Base-by-base conservation (phyloP, 1,140 invertebrate species). In the Pachypeltis micranthus region DNA sequence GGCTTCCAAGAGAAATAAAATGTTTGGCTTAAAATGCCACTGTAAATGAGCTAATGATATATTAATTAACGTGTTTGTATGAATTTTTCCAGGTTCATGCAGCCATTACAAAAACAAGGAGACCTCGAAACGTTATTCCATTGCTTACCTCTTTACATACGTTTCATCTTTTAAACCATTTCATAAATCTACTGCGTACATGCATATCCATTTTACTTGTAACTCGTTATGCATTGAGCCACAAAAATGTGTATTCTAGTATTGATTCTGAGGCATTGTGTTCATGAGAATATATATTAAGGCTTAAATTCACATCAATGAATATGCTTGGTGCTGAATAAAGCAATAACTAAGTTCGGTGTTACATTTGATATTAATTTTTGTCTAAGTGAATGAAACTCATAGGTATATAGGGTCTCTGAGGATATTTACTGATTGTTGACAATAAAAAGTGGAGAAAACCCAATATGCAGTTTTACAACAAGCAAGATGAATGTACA, bases 271-370 rank as follows among this genome's bases (percentile, higher is more conserved):
- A 28, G 34, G 44, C 26, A 62, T 27, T 23, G 61, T 62, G 61
- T 62, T 62, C 61, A 56, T 62, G 26, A 62, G 55, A 25, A 55
- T n/a, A n/a, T n/a, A 54, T 51, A 55, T 27, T 58, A 54, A 44
- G 51, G 29, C 23, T 28, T 29, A 51, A 25, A 39, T 62, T 54
- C 44, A 55, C 25, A 27, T 55, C 44, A 62, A 27, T 62, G 21
- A 62, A 24, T 25, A 62, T 62, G 61, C 61, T 62, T 39, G 61
- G 61, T 62, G 61, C 61, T 62, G 61, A 62, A 54, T 56, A 34
- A 44, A 62, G 47, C 47, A 51, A 62, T 44, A 44, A 62, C 27
- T 62, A 62, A 25, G 21, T 62, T 26, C 26, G 26, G 12, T 23
- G 56, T 58, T 58, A 58, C 26, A 58, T 31, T 58, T 58, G 56